Percentiles rank a stretch among this genome's conserved stretches.
Evolutionary conservation across 2,797 vertebrate genomes (phyloP).

Genomic region (Enteromius radiatus): DNA sequence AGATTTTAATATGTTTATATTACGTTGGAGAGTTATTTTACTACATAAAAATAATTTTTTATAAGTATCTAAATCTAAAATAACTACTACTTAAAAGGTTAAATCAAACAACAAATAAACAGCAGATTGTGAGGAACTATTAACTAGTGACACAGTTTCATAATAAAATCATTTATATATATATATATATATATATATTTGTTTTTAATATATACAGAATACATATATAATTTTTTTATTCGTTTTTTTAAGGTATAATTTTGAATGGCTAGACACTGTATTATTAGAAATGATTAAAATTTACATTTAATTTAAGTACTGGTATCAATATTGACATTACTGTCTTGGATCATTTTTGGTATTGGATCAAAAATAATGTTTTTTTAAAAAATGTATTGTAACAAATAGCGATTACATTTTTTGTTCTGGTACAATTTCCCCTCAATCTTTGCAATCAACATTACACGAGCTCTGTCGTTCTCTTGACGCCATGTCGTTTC

Average conservation of each 20-base stretch:
- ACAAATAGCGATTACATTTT: neutral
- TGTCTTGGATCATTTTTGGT: neutral
- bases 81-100: neutral
- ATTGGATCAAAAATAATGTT: neutral
- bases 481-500: neutral
- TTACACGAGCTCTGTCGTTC: constrained; percentile 5
- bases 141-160: neutral
- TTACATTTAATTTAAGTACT: neutral
- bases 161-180: too few species aligned
- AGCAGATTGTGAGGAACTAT: neutral
- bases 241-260: neutral
- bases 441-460: neutral
- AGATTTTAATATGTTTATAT: neutral
- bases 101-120: neutral
- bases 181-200: too few species aligned
- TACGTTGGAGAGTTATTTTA: too few species aligned
- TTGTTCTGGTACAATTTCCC: neutral
- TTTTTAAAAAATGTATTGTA: neutral
- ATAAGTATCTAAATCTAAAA: too few species aligned
- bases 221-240: too few species aligned
- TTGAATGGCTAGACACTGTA: neutral
- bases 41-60: too few species aligned
- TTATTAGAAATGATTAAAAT: neutral
- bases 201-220: too few species aligned
- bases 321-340: neutral